Evolutionary conservation across 1,140 invertebrate genomes (phyloP).

Genomic region (Pomacea maculata): DNA sequence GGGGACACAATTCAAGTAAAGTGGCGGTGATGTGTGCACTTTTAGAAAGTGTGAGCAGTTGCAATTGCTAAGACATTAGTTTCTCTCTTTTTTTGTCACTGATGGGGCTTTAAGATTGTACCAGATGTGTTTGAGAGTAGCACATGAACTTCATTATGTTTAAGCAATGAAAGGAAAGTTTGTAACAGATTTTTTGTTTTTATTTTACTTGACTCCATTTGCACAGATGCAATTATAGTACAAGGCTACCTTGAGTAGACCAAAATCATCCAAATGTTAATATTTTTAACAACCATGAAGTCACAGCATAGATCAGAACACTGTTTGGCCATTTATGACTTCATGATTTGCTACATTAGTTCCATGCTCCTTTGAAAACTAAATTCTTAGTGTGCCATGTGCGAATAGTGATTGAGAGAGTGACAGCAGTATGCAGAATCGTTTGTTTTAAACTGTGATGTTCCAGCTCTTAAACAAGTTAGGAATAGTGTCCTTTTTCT

Average conservation of each 20-base stretch:
- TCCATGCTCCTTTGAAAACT: neutral
- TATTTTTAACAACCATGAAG: no score
- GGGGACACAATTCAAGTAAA: conserved; percentile 80
- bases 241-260: no score
- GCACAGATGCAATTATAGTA: no score
- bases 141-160: no score
- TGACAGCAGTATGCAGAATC: neutral
- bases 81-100: neutral
- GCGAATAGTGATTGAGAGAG: neutral
- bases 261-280: no score
- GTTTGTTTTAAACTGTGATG: neutral
- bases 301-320: neutral
- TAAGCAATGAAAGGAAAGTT: no score
- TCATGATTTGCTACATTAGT: neutral
- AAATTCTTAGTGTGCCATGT: neutral
- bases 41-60: neutral
- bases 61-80: neutral
- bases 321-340: neutral
- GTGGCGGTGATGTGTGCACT: conserved; percentile 67
- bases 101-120: neutral
- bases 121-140: neutral
- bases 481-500: neutral
- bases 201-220: no score
- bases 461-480: neutral
- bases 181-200: no score